Conservation (phyloP, 2,888 invertebrate species). For the Chrysodeixis includens region DNA sequence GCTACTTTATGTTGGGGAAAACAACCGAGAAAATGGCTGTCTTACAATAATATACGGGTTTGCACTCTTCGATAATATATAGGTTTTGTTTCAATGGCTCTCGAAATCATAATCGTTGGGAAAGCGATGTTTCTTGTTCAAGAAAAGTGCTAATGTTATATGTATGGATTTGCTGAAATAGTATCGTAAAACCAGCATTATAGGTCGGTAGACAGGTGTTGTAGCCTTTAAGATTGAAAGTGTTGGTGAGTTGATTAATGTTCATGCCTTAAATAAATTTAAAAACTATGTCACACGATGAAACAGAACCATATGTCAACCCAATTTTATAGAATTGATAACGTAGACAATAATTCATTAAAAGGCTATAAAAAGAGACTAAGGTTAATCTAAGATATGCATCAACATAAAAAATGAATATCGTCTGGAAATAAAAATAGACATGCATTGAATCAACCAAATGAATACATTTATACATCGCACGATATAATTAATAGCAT, state of each 20-base stretch:
- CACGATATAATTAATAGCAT: constrained; percentile 22
- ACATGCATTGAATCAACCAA: background rate
- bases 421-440: background rate
- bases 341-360: background rate
- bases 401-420: background rate
- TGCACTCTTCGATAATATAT: constrained; percentile 59
- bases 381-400: background rate
- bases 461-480: background rate
- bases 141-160: constrained; percentile 41
- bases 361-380: background rate
- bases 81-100: constrained; percentile 45
- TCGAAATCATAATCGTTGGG: constrained; percentile 45
- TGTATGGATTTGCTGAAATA: background rate
- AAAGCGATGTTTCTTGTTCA: constrained; percentile 34
- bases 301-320: background rate
- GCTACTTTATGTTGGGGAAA: constrained; percentile 70
- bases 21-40: constrained; percentile 67
- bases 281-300: background rate
- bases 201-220: no score
- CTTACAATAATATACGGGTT: constrained; percentile 66
- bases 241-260: no score
- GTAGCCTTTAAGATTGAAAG: no score
- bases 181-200: background rate
- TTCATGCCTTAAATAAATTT: no score
- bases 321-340: background rate